phyloP scores from a whole-genome alignment of 2,113 vertebrate species.

The Astur gentilis region DNA sequence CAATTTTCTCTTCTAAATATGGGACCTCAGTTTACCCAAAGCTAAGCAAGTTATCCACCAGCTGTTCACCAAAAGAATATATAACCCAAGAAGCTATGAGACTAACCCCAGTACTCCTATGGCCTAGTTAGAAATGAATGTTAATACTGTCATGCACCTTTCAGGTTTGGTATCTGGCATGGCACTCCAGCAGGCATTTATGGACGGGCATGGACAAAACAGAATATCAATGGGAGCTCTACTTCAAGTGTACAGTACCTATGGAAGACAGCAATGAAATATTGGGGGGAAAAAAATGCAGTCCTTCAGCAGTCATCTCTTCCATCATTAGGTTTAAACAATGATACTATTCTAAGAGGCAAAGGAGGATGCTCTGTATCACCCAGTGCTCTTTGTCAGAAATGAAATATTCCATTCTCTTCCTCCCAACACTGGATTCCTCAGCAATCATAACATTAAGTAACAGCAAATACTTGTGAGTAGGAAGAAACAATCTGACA shows the following conservation, averaged over 20 bases:
- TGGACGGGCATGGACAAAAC: not conserved
- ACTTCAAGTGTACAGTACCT: not conserved
- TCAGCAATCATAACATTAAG: constrained; percentile 13
- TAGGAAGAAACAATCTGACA: constrained; percentile 37
- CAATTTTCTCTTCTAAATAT: not conserved
- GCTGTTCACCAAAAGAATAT: not conserved
- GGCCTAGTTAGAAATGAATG: not conserved
- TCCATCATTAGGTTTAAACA: not conserved
- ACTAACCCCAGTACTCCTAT: not conserved
- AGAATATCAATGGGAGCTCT: not conserved
- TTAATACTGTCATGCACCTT: not conserved
- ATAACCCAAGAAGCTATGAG: not conserved
- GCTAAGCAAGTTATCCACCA: not conserved
- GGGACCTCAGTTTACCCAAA: not conserved
- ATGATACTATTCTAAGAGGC: not conserved
- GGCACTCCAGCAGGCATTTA: not conserved
- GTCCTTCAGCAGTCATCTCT: not conserved
- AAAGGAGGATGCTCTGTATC: not conserved
- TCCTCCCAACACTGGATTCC: not conserved
- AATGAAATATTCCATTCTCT: constrained; percentile 7
- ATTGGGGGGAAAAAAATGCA: not conserved
- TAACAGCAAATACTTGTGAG: not conserved
- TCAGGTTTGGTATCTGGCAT: not conserved
- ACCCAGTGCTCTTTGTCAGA: not conserved
- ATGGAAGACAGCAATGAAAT: not conserved